Conservation (phyloP, 2,797 vertebrate genomes). For the Leucoraja ocellata region DNA sequence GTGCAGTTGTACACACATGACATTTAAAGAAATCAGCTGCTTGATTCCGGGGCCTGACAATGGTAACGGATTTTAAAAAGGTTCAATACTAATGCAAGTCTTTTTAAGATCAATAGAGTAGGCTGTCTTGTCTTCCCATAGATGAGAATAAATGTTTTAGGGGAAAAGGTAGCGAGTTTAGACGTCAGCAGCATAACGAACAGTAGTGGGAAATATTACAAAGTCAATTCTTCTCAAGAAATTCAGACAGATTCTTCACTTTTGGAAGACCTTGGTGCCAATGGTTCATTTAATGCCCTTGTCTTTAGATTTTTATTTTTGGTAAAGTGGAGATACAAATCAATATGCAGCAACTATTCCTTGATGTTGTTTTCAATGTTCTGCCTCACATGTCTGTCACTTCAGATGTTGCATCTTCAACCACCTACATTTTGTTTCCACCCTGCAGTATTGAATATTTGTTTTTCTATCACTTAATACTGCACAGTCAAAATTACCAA, state of each 20-base stretch:
- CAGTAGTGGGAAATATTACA: neutral
- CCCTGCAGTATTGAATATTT: neutral
- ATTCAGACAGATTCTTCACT: neutral
- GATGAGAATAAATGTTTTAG: neutral
- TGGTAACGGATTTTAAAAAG: too few relatives aligned
- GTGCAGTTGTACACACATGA: too few relatives aligned
- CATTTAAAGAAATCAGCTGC: too few relatives aligned
- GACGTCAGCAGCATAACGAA: neutral
- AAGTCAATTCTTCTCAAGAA: neutral
- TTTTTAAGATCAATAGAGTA: neutral
- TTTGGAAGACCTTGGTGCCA: too few relatives aligned
- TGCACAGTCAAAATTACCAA: neutral
- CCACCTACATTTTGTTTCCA: neutral
- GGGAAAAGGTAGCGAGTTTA: neutral
- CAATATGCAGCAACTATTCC: neutral
- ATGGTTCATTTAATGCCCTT: neutral
- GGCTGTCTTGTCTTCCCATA: neutral
- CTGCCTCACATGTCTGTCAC: neutral
- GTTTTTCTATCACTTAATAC: neutral
- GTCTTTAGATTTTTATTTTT: neutral
- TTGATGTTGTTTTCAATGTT: neutral
- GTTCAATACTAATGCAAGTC: neutral
- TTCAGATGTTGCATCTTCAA: neutral
- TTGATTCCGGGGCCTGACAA: too few relatives aligned
- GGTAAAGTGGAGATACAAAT: neutral